Evolutionary conservation across 2,797 vertebrate genomes (phyloP), one percentile per base, ranked within the genome.

Genomic region (Artibeus jamaicensis): DNA sequence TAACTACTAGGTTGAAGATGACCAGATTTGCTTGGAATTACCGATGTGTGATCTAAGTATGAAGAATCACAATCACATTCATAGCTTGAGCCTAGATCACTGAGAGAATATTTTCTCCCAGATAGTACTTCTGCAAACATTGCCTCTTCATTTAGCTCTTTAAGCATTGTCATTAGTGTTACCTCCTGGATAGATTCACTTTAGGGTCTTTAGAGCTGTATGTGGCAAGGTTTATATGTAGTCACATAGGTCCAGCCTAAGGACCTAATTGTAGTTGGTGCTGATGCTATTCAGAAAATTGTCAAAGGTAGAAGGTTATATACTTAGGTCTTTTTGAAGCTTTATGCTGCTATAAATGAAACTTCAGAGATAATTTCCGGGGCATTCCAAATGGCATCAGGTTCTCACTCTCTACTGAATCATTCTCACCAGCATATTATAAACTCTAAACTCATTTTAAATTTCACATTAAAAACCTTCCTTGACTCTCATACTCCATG

Each of bases 101-200:
- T 67, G 19, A 55, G 46, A 94, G 65, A 86, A 92, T 94, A 70
- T 89, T 84, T 95, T 93, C 65, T 84, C 57, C 44, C 26, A 70
- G 91, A 68, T 26, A 34, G 37, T 39, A 44, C 70, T 79, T 87
- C 34, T 89, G 44, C 29, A 78, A 15, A 57, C 67, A 89, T 53
- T 70, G 53, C 46, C 84, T 86, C 78, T 46, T 93, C 55, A 74
- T 42, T 44, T 88, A 78, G 59, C 22, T 11, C 59, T 59, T 79
- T 29, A 83, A 76, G 70, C 50, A 53, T 26, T 29, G 0, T 73
- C 84, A 77, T 34, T 55, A 32, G 57, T 70, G 24, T 55, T 88
- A 83, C 37, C 29, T 57, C 78, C 57, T 10, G 57, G 50, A 82
- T 8, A 77, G 79, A 44, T 48, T 74, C n/a, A 83, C 77, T 67